Evolutionary conservation across 2,888 invertebrate species (phyloP).

Genomic region (Phorcus lineatus): DNA sequence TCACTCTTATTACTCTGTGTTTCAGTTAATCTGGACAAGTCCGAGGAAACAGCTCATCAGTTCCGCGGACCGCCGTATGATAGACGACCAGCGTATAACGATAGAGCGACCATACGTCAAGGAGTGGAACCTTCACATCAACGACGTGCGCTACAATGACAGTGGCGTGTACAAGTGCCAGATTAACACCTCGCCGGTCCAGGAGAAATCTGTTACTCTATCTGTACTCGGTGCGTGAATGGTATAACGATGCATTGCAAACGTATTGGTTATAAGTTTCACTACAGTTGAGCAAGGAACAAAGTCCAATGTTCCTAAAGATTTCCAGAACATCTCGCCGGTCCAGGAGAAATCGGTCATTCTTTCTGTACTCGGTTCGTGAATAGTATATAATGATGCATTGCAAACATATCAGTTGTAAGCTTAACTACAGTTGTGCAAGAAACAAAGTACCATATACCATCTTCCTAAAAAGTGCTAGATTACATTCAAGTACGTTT

Average conservation of each 20-base stretch:
- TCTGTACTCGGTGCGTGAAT: slow-evolving; percentile 25
- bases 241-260: too few species aligned
- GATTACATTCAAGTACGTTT: too few species aligned
- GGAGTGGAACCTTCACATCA: slow-evolving; percentile 71
- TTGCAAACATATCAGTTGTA: too few species aligned
- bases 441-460: too few species aligned
- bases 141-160: slow-evolving; percentile 65
- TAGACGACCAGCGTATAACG: slow-evolving; percentile 70
- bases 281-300: too few species aligned
- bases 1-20: too few species aligned
- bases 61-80: slow-evolving; percentile 62
- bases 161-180: slow-evolving; percentile 71
- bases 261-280: too few species aligned
- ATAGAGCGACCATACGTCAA: slow-evolving; percentile 63
- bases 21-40: slow-evolving; percentile 71
- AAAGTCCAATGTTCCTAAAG: too few species aligned
- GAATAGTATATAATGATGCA: too few species aligned
- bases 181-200: slow-evolving; percentile 68
- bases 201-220: slow-evolving; percentile 63
- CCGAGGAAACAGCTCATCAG: slow-evolving; percentile 64
- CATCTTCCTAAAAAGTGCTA: too few species aligned
- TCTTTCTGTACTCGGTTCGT: slow-evolving; percentile 39
- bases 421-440: too few species aligned
- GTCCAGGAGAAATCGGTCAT: slow-evolving; percentile 62
- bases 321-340: slow-evolving; percentile 70